Conservation (phyloP, 1,140 invertebrate species). For the Drosophila bocqueti region DNA sequence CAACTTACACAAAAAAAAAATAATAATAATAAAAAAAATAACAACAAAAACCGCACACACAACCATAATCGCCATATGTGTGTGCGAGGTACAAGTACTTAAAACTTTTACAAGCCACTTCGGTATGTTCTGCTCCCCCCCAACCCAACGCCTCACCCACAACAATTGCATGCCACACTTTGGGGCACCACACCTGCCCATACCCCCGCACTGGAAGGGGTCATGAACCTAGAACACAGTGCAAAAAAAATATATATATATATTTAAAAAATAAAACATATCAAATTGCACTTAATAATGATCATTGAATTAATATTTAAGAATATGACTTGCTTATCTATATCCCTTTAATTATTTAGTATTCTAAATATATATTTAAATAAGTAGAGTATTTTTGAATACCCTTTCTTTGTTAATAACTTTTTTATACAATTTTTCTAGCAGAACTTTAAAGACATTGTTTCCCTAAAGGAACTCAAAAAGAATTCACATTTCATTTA, state of each 20-base stretch:
- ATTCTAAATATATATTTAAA: background rate
- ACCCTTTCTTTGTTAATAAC: background rate
- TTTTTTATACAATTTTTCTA: background rate
- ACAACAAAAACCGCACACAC: slow-evolving; percentile 14
- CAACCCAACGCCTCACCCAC: slow-evolving; percentile 11
- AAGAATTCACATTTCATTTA: background rate
- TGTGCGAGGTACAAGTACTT: slow-evolving; percentile 66
- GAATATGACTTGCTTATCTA: background rate
- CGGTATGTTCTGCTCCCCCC: slow-evolving; percentile 2
- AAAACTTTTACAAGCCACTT: slow-evolving; percentile 81
- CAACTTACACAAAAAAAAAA: slow-evolving; percentile 52
- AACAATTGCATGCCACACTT: slow-evolving; percentile 74
- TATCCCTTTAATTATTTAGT: background rate
- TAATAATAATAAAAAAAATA: background rate
- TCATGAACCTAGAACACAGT: slow-evolving; percentile 22
- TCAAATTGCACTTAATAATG: too few relatives aligned
- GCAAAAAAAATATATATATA: background rate
- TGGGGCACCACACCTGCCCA: slow-evolving; percentile 53
- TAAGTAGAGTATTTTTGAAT: background rate
- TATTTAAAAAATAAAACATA: background rate
- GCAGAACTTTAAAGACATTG: background rate
- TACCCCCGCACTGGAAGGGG: slow-evolving; percentile 2
- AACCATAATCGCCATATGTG: slow-evolving; percentile 49
- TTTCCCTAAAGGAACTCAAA: background rate
- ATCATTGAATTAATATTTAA: background rate